A percentile compares a stretch with the other conserved stretches of the same genome.
These are phyloP conservation scores for Trachelus tabidus DNA, from an alignment of 2,888 invertebrate genomes.

Conservation along the genomic window DNA sequence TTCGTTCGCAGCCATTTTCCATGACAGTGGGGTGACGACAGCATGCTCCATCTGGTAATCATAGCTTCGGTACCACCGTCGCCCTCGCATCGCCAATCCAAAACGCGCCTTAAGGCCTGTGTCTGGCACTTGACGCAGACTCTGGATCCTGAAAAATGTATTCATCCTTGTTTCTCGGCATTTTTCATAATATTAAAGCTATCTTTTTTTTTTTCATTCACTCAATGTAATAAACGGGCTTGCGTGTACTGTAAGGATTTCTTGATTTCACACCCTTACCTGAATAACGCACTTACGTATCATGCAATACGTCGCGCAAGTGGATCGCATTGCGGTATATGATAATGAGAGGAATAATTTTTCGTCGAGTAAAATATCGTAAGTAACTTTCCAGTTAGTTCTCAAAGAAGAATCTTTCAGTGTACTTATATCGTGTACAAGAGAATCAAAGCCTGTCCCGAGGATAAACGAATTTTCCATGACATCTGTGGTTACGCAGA, in stretches of 20 bases:
- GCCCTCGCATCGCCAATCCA: conserved; percentile 85
- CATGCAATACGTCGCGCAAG: not conserved
- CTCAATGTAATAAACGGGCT: not conserved
- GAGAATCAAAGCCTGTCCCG: not conserved
- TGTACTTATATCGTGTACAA: not conserved
- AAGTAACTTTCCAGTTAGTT: not conserved
- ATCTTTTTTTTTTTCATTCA: not conserved
- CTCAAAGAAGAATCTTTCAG: not conserved
- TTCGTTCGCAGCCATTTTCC: conserved; percentile 84
- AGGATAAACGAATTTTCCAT: not conserved
- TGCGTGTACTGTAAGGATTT: not conserved
- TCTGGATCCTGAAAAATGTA: conserved; percentile 71
- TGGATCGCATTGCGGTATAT: conserved; percentile 4
- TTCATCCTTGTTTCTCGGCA: not conserved
- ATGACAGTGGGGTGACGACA: conserved; percentile 88
- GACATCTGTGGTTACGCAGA: not conserved
- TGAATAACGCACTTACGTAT: not conserved
- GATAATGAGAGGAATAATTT: not conserved
- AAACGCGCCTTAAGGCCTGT: conserved; percentile 79
- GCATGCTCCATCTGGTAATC: conserved; percentile 84
- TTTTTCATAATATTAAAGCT: not conserved
- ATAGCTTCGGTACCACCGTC: conserved; percentile 73
- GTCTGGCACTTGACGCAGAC: conserved; percentile 87
- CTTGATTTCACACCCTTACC: not conserved
- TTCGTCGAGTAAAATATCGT: not conserved